These are phyloP conservation scores for Brachystomella parvula DNA, from an alignment of 1,140 invertebrate genomes.

Conservation along the genomic window DNA sequence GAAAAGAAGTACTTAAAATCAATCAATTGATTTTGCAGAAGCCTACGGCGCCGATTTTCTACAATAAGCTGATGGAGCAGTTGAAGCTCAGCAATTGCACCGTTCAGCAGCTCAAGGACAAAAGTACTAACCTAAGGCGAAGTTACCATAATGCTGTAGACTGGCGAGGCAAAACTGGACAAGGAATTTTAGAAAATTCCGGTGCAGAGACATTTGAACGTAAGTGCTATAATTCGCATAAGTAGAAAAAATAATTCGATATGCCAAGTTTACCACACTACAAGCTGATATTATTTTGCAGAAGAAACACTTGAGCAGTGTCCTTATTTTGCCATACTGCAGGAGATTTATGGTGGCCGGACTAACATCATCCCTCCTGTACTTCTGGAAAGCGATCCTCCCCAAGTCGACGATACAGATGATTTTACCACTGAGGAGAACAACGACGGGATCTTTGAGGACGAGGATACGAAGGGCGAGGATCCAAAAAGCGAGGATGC, in stretches of 20 bases:
- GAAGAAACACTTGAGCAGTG: not conserved
- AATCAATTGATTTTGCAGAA: too few species aligned
- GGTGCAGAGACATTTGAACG: not conserved
- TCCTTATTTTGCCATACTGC: not conserved
- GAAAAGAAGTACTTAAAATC: too few species aligned
- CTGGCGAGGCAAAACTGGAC: constrained; percentile 3
- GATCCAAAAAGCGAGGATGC: not conserved
- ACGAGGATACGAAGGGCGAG: not conserved
- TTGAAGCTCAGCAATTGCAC: too few species aligned
- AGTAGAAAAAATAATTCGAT: not conserved
- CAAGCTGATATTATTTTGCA: too few species aligned
- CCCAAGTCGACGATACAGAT: too few species aligned
- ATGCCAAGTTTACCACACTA: not conserved
- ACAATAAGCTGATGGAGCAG: too few species aligned
- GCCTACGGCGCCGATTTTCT: too few species aligned
- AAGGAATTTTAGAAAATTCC: not conserved
- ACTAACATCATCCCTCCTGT: not conserved
- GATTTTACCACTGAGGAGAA: too few species aligned
- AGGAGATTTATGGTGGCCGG: not conserved
- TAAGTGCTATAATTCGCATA: not conserved
- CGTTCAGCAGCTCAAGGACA: too few species aligned
- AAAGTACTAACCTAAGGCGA: too few species aligned
- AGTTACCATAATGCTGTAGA: too few species aligned
- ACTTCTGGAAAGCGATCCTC: not conserved
- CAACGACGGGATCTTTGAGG: not conserved